Base-by-base conservation (phyloP, 2,797 vertebrate species). In the Xyrichtys novacula region DNA sequence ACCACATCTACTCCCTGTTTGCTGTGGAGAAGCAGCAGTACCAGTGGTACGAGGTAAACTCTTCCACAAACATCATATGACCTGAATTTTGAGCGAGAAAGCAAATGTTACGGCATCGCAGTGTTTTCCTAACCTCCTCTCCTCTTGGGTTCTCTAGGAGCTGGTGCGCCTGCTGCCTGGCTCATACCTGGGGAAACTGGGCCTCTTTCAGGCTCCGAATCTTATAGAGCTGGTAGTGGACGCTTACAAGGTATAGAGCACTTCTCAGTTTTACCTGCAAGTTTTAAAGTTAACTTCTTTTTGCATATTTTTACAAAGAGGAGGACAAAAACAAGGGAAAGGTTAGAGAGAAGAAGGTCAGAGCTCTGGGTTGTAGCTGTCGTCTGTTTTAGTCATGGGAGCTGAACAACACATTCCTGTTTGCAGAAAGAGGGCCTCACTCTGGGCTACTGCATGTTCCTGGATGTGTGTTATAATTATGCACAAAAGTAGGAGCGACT, bases 21-120 rank as follows among this genome's bases (percentile, higher is more conserved):
- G 97, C 97, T 16, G 96, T 99, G 84, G 96, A 97, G 89, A 95
- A 95, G 90, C 93, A 94, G 76, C 96, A 96, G 76, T 97, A 96
- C 93, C 94, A 95, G 91, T 99, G 98, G 98, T 99, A 99, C 88
- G 95, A 98, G 97, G 98, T 99, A 96, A 93, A 85, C 58, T 65
- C 50, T 38, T 34, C 43, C 7, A 52, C 26, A 52, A 29, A 49
- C 26, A 29, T 49, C 25, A n/a, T 10, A 16, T 46, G 44, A 46
- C 44, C 6, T 25, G 22, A 46, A 46, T 7, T 46, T 12, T 6
- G 7, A 19, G n/a, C 2, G 12, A 44, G 4, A 12, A 16, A 31
- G 26, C 20, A 0, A 7, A 8, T 38, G 17, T 29, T 19, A 47
- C 48, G 49, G 3, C 17, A 19, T 19, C 0, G 34, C 48, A 39